These are phyloP conservation scores for Drosophila paranaensis DNA, from an alignment of 2,888 invertebrate species.

Conservation along the genomic window DNA sequence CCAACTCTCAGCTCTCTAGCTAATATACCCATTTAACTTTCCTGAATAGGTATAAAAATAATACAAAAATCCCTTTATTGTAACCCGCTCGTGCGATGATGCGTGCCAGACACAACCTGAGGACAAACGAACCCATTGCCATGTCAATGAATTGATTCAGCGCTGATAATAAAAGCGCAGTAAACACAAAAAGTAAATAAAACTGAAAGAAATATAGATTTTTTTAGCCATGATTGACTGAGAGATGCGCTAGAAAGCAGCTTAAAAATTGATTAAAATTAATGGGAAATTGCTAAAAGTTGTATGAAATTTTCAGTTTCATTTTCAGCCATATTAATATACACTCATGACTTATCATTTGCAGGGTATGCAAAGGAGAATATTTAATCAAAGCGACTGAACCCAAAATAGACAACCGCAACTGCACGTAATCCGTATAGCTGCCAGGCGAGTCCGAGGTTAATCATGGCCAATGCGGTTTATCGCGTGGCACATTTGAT, in stretches of 20 bases:
- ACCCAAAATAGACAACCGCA: constrained; percentile 24
- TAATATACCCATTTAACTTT: no score
- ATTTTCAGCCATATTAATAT: no score
- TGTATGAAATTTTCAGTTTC: no score
- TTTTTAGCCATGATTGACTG: neutral
- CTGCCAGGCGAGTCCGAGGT: constrained; percentile 1
- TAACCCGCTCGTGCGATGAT: constrained; percentile 14
- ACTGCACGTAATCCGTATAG: constrained; percentile 13
- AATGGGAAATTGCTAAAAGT: neutral
- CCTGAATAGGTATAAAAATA: neutral
- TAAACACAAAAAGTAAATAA: neutral
- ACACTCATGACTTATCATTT: neutral
- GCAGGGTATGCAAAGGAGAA: constrained; percentile 5
- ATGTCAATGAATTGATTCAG: constrained; percentile 30
- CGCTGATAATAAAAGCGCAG: constrained; percentile 38
- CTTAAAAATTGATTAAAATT: accelerated
- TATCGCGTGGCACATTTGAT: constrained; percentile 48
- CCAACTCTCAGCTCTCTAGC: no score
- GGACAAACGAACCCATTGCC: constrained; percentile 33
- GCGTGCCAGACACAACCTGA: constrained; percentile 38
- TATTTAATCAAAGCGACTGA: constrained; percentile 20
- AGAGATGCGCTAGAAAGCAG: neutral
- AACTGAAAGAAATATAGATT: neutral
- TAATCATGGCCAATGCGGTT: constrained; percentile 17
- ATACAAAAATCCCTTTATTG: constrained; percentile 2